Conservation (phyloP, 2,797 vertebrate species). For the Heteromormyrus szaboi region DNA sequence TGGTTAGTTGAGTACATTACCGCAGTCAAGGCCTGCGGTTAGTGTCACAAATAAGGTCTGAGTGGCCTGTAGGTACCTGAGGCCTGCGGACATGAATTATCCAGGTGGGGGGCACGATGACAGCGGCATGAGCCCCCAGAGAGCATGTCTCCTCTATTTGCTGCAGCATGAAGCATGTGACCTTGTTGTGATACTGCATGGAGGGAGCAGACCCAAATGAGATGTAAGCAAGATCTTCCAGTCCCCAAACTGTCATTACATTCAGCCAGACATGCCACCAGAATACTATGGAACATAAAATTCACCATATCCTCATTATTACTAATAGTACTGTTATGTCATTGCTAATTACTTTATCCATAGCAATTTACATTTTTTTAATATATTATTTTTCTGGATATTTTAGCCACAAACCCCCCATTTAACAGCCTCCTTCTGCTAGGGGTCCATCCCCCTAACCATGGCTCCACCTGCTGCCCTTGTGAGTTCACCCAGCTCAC, state of each 20-base stretch:
- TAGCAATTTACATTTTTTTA: neutral
- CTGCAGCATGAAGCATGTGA: conserved; percentile 91
- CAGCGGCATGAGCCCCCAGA: conserved; percentile 80
- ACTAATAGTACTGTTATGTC: neutral
- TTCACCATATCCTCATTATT: neutral
- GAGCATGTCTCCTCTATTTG: conserved; percentile 88
- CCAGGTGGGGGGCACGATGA: conserved; percentile 89
- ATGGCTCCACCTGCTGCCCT: neutral
- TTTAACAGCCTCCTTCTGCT: neutral
- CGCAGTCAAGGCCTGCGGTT: neutral
- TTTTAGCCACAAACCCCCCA: neutral
- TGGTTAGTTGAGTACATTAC: neutral
- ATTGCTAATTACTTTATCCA: neutral
- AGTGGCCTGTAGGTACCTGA: conserved; percentile 57
- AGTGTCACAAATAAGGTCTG: neutral
- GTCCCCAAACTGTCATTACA: neutral
- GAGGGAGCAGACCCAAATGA: neutral
- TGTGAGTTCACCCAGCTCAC: conserved; percentile 36
- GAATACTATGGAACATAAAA: neutral
- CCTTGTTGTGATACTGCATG: conserved; percentile 87
- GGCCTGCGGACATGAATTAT: conserved; percentile 74
- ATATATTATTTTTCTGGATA: neutral
- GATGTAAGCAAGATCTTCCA: neutral
- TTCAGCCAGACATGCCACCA: neutral
- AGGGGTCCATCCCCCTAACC: neutral